Conservation (phyloP, 2,113 vertebrate species). For the Bambusicola thoracicus region DNA sequence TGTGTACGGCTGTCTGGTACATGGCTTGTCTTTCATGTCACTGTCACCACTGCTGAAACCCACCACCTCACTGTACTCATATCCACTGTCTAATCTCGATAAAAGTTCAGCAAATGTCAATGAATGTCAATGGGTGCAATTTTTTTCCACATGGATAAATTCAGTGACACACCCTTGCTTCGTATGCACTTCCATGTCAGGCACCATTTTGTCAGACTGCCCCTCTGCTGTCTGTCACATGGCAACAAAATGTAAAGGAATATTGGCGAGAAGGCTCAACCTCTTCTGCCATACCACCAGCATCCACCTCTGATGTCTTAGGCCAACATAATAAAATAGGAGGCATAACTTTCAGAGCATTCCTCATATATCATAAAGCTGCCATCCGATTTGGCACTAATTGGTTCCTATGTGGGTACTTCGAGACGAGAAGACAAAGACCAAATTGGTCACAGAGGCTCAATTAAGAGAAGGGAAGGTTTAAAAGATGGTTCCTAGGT, state of each 20-base stretch:
- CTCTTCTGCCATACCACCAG: neutral
- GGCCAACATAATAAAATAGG: neutral
- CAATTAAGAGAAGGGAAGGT: constrained; percentile 5
- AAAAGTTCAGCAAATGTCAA: neutral
- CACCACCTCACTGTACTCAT: neutral
- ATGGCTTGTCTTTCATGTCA: too few relatives aligned
- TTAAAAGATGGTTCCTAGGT: constrained; percentile 19
- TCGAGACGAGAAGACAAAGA: neutral
- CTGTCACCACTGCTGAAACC: neutral
- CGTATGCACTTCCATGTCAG: neutral
- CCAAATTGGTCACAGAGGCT: neutral
- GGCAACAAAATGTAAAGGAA: neutral
- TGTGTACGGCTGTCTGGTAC: too few relatives aligned
- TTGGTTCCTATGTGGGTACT: neutral
- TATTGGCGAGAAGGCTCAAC: neutral
- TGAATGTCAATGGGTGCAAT: neutral
- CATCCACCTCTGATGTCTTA: too few relatives aligned
- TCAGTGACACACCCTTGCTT: neutral
- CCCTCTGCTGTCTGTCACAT: neutral
- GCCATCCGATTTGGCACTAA: neutral
- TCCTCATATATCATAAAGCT: neutral
- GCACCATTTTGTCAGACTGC: neutral
- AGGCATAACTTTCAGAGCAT: neutral
- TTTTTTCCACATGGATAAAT: neutral
- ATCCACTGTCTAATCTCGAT: neutral